A percentile compares a stretch with the other conserved stretches of the same genome.
Evolutionary conservation across 2,888 invertebrate genomes (phyloP).

Genomic region (Ectropis crepuscularia): DNA sequence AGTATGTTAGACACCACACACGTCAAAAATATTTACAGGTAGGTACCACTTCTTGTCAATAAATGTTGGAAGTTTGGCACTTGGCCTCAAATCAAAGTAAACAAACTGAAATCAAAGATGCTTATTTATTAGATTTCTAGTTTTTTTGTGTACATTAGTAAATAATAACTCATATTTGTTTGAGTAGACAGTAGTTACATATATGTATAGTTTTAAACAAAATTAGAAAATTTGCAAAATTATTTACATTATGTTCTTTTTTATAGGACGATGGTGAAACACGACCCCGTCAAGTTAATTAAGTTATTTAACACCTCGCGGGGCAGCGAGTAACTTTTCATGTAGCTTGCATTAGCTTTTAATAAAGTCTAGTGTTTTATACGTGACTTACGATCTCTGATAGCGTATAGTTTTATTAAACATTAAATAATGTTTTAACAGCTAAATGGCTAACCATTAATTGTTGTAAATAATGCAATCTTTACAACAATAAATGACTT

Average conservation of each 20-base stretch:
- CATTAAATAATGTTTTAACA: not conserved
- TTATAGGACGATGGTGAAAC: conserved; percentile 9
- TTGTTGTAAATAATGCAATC: not conserved
- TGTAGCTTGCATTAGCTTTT: conserved; percentile 31
- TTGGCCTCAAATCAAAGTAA: no score
- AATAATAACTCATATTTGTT: no score
- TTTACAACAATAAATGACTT: not conserved
- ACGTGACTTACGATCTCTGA: conserved; percentile 13
- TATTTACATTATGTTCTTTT: no score
- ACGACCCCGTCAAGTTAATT: conserved; percentile 20
- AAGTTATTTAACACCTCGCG: conserved; percentile 36
- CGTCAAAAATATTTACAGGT: no score
- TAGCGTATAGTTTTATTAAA: not conserved
- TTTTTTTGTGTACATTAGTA: no score
- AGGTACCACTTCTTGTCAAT: no score
- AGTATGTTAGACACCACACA: no score
- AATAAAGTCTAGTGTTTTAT: conserved; percentile 31
- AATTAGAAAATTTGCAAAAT: not conserved
- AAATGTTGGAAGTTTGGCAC: no score
- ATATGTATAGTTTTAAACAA: no score
- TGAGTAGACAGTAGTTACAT: no score
- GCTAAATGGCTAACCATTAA: not conserved
- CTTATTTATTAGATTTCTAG: no score
- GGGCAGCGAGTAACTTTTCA: conserved; percentile 29
- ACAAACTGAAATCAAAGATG: no score